A percentile compares a stretch with the other conserved stretches of the same genome.
Evolutionary conservation across 1,140 invertebrate genomes (phyloP).

Genomic region (Aphidius gifuensis): DNA sequence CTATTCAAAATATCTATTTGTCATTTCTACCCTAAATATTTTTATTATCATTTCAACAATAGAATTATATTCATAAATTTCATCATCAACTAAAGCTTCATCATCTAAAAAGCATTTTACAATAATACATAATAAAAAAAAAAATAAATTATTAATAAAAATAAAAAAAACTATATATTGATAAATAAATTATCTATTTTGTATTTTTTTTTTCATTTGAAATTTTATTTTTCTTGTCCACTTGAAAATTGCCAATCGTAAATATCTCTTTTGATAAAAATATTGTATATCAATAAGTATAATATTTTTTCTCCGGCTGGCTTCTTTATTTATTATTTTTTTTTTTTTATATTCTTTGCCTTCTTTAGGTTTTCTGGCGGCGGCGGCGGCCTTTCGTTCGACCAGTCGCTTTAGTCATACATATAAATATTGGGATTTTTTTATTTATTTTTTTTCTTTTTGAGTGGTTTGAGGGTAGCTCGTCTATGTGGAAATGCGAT

Average conservation of each 20-base stretch:
- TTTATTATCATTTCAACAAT: too few relatives aligned
- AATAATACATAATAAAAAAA: not conserved
- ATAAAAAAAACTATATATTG: too few relatives aligned
- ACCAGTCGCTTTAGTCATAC: not conserved
- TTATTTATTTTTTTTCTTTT: slow-evolving; percentile 30
- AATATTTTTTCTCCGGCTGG: slow-evolving; percentile 23
- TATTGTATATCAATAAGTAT: slow-evolving; percentile 13
- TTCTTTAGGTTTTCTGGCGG: slow-evolving; percentile 25
- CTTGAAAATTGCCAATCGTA: slow-evolving; percentile 22
- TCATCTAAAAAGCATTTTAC: slow-evolving; percentile 3
- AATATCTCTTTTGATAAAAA: slow-evolving; percentile 15
- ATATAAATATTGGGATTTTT: slow-evolving; percentile 21
- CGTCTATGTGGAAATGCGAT: slow-evolving; percentile 56
- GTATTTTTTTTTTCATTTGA: too few relatives aligned
- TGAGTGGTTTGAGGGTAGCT: slow-evolving; percentile 26
- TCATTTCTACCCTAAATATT: too few relatives aligned
- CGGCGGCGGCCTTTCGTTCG: slow-evolving; percentile 33
- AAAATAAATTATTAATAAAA: too few relatives aligned
- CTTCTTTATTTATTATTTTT: slow-evolving; percentile 1
- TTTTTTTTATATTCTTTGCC: slow-evolving; percentile 5
- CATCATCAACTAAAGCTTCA: not conserved
- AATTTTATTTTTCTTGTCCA: not conserved
- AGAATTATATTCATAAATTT: not conserved
- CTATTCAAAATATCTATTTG: too few relatives aligned
- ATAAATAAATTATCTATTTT: too few relatives aligned